phyloP scores from a whole-genome alignment of 2,888 invertebrate species.

The Cantharis rufa region DNA sequence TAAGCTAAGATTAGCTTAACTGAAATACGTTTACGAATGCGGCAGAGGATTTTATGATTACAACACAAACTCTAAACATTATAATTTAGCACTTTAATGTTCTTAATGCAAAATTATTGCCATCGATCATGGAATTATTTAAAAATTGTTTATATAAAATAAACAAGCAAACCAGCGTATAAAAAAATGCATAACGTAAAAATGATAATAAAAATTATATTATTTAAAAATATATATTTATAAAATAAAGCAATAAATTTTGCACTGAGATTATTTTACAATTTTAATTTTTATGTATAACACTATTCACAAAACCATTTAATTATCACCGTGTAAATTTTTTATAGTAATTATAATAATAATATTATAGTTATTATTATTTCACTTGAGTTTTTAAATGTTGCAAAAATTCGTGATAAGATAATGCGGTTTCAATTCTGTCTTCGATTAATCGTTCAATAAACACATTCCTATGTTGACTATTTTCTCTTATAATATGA shows the following conservation, averaged over 20 bases:
- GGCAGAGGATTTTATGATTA: not conserved
- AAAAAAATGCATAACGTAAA: not conserved
- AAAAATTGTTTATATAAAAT: not conserved
- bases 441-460: slow-evolving; percentile 92
- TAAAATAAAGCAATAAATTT: slow-evolving; percentile 16
- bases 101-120: slow-evolving; percentile 13
- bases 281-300: slow-evolving; percentile 1
- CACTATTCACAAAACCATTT: slow-evolving; percentile 24
- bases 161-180: not conserved
- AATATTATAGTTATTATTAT: slow-evolving; percentile 55
- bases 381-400: slow-evolving; percentile 89
- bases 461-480: slow-evolving; percentile 79
- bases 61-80: not conserved
- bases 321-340: slow-evolving; percentile 14
- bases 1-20: not conserved
- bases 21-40: not conserved
- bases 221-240: not conserved
- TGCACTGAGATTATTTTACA: slow-evolving; percentile 9
- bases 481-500: slow-evolving; percentile 89
- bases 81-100: slow-evolving; percentile 9
- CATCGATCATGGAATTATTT: not conserved
- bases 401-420: slow-evolving; percentile 98
- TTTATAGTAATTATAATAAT: not conserved
- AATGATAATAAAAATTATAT: not conserved
- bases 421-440: slow-evolving; percentile 89